Evolutionary conservation across 2,113 vertebrate genomes (phyloP).

Genomic region (Montifringilla adamsi): DNA sequence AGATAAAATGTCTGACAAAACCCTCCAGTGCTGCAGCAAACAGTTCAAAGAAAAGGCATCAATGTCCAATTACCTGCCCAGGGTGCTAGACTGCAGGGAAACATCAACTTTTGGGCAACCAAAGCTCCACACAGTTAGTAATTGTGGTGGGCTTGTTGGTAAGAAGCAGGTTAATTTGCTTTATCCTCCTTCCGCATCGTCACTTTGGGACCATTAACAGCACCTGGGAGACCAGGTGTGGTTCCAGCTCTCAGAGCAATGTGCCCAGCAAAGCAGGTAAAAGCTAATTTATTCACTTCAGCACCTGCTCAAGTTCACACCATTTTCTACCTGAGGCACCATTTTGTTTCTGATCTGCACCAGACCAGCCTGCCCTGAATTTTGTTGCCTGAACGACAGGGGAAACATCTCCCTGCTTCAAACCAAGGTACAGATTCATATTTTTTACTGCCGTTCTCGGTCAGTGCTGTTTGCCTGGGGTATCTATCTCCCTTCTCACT

Average conservation of each 20-base stretch:
- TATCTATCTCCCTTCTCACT: background rate
- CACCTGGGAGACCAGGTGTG: background rate
- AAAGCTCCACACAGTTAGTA: background rate
- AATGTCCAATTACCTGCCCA: background rate
- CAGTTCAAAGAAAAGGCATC: background rate
- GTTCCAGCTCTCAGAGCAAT: background rate
- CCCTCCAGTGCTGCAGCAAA: background rate
- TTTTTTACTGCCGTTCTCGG: background rate
- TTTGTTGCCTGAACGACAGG: background rate
- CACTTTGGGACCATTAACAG: background rate
- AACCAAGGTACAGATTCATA: background rate
- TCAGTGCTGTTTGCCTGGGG: background rate
- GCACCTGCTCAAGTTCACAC: background rate
- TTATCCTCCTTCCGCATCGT: background rate
- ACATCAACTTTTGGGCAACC: background rate
- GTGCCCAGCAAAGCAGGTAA: background rate
- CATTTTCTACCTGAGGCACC: background rate
- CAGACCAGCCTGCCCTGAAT: background rate
- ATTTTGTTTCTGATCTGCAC: background rate
- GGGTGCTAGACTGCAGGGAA: background rate
- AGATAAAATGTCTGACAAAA: constrained; percentile 22
- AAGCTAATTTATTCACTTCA: background rate
- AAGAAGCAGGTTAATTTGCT: background rate
- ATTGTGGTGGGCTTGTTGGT: accelerated
- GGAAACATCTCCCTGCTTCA: background rate